These are phyloP conservation scores for Haliclystus octoradiatus DNA, from an alignment of 30 jellyfish, hydroid and myxozoan species.

Conservation along the genomic window DNA sequence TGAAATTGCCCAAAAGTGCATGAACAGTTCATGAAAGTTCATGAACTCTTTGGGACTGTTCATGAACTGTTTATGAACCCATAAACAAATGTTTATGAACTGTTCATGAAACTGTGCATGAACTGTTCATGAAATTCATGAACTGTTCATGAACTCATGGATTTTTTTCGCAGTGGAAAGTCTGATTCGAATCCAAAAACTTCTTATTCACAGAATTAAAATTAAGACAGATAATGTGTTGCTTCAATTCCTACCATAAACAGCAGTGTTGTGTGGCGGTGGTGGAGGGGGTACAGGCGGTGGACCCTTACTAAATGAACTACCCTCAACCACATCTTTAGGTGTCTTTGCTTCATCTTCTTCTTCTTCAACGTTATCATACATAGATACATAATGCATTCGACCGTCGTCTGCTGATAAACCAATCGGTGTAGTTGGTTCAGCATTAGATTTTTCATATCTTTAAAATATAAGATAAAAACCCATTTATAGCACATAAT, in stretches of 20 bases:
- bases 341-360: neutral
- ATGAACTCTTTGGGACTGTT: no score
- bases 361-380: conserved; percentile 20
- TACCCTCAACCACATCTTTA: neutral
- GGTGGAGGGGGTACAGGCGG: neutral
- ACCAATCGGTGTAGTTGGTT: conserved; percentile 74
- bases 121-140: no score
- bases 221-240: neutral
- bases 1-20: no score
- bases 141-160: no score
- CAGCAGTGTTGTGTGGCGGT: neutral
- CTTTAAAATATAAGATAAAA: neutral
- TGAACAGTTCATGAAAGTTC: no score
- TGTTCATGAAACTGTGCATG: no score
- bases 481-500: no score
- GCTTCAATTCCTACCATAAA: neutral
- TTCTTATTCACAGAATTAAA: no score
- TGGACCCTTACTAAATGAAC: neutral
- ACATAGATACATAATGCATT: conserved; percentile 17
- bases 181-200: no score
- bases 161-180: no score
- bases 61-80: no score
- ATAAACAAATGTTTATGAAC: no score
- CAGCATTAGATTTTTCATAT: conserved; percentile 32
- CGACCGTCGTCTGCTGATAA: conserved; percentile 29